Evolutionary conservation across 2,797 vertebrate species (phyloP).

Genomic region (Etheostoma nigrum): DNA sequence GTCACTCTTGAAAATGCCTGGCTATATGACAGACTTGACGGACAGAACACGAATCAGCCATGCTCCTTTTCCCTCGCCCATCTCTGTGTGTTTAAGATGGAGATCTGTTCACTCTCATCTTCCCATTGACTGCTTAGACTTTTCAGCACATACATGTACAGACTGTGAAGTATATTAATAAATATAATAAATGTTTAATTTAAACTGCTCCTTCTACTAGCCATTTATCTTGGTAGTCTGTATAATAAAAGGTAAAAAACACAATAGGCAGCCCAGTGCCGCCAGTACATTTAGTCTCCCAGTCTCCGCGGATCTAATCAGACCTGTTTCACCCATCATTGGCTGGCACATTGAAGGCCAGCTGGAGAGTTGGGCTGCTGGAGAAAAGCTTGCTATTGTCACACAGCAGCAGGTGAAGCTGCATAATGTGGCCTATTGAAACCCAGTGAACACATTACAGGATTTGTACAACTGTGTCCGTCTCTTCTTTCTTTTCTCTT

Average conservation of each 20-base stretch:
- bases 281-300: constrained; percentile 46
- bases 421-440: constrained; percentile 63
- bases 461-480: constrained; percentile 26
- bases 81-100: too few species aligned
- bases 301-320: constrained; percentile 50
- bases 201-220: not conserved
- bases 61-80: not conserved
- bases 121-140: not conserved
- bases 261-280: constrained; percentile 42
- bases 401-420: constrained; percentile 49
- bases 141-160: not conserved
- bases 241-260: constrained; percentile 18
- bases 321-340: constrained; percentile 64
- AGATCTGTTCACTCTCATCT: not conserved
- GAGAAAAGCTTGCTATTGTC: constrained; percentile 52
- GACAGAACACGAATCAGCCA: not conserved
- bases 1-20: too few species aligned
- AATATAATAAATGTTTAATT: constrained; percentile 13
- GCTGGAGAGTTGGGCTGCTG: constrained; percentile 30
- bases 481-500: constrained; percentile 10
- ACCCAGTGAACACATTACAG: constrained; percentile 61
- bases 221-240: constrained; percentile 27
- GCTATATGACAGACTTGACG: too few species aligned
- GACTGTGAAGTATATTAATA: not conserved
- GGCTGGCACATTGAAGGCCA: constrained; percentile 54